Evolutionary conservation across 2,888 invertebrate genomes (phyloP).

Genomic region (Phaedon cochleariae): DNA sequence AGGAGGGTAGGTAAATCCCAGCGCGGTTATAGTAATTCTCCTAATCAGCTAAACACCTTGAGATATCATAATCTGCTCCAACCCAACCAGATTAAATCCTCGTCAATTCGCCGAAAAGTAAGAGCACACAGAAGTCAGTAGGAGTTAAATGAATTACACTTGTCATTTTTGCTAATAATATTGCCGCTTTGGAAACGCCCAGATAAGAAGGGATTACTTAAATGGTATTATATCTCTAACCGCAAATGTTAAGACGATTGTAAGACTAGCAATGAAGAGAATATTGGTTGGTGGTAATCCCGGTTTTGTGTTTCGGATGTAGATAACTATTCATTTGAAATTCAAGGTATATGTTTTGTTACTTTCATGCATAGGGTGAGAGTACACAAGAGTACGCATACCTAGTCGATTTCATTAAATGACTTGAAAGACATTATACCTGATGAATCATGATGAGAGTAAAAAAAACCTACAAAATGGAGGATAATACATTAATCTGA

Average conservation of each 20-base stretch:
- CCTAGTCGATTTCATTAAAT: no score
- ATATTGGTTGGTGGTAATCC: not conserved
- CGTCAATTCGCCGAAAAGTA: not conserved
- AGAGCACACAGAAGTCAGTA: constrained; percentile 20
- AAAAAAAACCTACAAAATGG: no score
- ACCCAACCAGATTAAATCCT: not conserved
- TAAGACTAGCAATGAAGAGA: not conserved
- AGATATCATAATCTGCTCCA: not conserved
- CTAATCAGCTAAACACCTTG: not conserved
- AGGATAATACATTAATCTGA: no score
- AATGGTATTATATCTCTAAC: not conserved
- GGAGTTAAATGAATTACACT: constrained; percentile 37
- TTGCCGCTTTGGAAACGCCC: not conserved
- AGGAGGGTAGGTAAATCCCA: not conserved
- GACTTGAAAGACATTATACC: no score
- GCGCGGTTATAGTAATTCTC: not conserved
- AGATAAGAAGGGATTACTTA: not conserved
- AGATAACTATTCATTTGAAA: not conserved
- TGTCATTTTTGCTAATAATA: not conserved
- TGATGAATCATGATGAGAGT: no score
- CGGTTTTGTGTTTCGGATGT: not conserved
- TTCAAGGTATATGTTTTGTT: not conserved
- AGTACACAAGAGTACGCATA: no score
- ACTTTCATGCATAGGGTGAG: constrained; percentile 17
- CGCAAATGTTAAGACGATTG: no score